These are phyloP conservation scores for Ectemnius continuus DNA, from an alignment of 2,888 invertebrate species.

Conservation along the genomic window DNA sequence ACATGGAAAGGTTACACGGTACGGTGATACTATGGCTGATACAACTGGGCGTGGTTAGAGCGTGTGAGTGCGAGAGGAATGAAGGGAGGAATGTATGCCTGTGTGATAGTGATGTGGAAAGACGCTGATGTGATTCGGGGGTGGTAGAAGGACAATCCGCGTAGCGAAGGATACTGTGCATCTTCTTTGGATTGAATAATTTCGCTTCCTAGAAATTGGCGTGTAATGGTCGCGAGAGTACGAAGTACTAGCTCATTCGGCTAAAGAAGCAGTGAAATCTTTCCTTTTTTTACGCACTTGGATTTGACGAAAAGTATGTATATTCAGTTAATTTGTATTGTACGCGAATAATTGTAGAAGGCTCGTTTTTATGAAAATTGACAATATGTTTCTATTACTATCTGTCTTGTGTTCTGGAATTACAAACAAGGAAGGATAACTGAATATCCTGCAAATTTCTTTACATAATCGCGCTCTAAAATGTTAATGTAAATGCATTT, in stretches of 20 bases:
- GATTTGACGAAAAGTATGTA: too few relatives aligned
- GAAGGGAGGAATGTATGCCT: conserved; percentile 3
- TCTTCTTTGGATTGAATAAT: conserved; percentile 6
- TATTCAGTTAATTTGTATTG: too few relatives aligned
- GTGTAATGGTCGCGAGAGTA: conserved; percentile 20
- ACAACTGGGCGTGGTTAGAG: not conserved
- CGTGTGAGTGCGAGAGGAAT: not conserved
- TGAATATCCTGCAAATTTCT: too few relatives aligned
- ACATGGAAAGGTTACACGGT: conserved; percentile 24
- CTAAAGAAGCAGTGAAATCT: too few relatives aligned
- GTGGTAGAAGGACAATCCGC: not conserved
- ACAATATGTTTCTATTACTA: too few relatives aligned
- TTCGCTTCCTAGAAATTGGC: conserved; percentile 15
- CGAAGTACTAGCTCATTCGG: not conserved
- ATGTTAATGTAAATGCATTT: too few relatives aligned
- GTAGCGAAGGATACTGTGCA: not conserved
- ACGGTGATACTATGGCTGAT: not conserved
- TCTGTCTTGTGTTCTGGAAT: too few relatives aligned
- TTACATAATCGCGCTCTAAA: too few relatives aligned
- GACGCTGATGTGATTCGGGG: not conserved
- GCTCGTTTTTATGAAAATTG: too few relatives aligned
- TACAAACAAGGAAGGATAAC: too few relatives aligned
- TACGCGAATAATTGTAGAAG: too few relatives aligned
- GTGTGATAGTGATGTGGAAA: not conserved
- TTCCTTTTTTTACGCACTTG: too few relatives aligned